Percentiles rank a stretch among this genome's conserved stretches.
Conservation (phyloP, 1,140 invertebrate species). For the Pseudachorutes palmiensis region DNA sequence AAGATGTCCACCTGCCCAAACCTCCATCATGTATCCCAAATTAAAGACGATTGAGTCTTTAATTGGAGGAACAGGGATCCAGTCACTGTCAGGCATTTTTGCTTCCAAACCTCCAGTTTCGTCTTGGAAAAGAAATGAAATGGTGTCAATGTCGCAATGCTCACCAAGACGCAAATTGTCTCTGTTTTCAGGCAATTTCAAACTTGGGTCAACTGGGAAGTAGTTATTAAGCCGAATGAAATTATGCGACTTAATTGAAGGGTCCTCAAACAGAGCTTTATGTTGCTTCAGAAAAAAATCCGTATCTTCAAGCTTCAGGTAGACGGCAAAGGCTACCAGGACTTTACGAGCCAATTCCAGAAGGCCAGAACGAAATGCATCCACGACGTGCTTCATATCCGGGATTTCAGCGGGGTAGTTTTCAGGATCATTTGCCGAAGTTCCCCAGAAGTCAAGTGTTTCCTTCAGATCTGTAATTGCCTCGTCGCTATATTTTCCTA, state of each 20-base stretch:
- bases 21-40: constrained; percentile 20
- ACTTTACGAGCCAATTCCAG: constrained; percentile 15
- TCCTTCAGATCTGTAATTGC: too few relatives aligned
- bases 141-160: constrained; percentile 24
- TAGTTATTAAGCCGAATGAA: constrained; percentile 17
- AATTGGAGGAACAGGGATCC: constrained; percentile 21
- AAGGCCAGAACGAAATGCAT: constrained; percentile 6
- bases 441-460: too few relatives aligned
- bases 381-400: constrained; percentile 19
- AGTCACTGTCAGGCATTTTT: constrained; percentile 12
- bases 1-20: constrained; percentile 19
- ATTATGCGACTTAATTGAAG: constrained; percentile 12
- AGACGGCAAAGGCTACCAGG: neutral
- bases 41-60: constrained; percentile 24
- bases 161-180: constrained; percentile 17
- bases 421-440: neutral
- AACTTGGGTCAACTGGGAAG: constrained; percentile 5
- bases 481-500: too few relatives aligned
- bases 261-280: neutral
- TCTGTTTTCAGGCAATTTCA: constrained; percentile 1
- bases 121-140: constrained; percentile 25
- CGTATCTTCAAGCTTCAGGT: constrained; percentile 18
- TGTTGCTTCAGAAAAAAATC: constrained; percentile 23
- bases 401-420: constrained; percentile 21
- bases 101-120: constrained; percentile 21